Evolutionary conservation across 2,797 vertebrate species (phyloP).

Genomic region (Cyclura pinguis): DNA sequence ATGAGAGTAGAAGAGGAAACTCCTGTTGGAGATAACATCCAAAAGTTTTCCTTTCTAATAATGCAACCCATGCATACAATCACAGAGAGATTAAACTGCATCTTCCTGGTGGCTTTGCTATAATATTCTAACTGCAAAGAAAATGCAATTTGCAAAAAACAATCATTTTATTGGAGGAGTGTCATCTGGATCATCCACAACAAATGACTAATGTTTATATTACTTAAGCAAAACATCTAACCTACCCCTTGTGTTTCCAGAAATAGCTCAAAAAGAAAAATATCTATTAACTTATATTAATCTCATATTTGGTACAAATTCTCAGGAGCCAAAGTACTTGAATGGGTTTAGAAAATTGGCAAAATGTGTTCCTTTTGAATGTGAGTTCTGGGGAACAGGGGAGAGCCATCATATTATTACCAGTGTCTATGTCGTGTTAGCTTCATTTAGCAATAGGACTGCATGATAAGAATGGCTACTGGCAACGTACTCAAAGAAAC

Average conservation of each 20-base stretch:
- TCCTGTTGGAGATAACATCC: neutral
- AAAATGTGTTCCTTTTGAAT: too few species aligned
- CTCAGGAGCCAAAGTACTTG: neutral
- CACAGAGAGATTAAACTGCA: neutral
- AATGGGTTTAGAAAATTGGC: constrained; percentile 8
- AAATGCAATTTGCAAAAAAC: neutral
- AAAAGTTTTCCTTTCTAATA: neutral
- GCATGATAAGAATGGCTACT: neutral
- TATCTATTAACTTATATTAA: neutral
- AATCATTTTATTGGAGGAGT: neutral
- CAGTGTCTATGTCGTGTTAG: neutral
- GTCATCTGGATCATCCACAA: neutral
- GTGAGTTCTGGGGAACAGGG: constrained; percentile 5
- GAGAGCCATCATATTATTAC: neutral
- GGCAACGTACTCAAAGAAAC: constrained; percentile 10
- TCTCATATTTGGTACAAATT: neutral
- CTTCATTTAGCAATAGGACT: constrained; percentile 2
- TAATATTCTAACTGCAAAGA: neutral
- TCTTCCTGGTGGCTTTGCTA: neutral
- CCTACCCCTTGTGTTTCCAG: neutral
- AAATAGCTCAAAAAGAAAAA: constrained; percentile 5
- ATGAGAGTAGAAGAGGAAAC: neutral
- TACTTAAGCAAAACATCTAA: neutral
- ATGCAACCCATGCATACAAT: neutral
- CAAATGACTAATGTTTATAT: neutral